Evolutionary conservation across 2,113 vertebrate genomes (phyloP).

Genomic region (Gnathonemus longibarbis): DNA sequence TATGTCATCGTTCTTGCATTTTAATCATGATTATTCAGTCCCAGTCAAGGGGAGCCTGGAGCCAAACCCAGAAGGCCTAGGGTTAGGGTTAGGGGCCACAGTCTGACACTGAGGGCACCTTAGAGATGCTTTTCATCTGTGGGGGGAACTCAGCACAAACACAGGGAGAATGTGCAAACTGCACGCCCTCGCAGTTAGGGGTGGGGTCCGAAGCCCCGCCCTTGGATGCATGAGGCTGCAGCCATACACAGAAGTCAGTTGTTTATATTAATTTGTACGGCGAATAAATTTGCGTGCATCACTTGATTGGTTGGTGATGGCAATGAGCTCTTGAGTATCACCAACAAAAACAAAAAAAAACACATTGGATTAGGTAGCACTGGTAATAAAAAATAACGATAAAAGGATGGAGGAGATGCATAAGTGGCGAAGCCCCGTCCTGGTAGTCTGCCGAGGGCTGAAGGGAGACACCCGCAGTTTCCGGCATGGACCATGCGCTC

Average conservation of each 20-base stretch:
- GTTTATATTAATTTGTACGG: not conserved
- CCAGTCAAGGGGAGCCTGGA: not conserved
- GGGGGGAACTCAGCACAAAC: not conserved
- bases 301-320: not conserved
- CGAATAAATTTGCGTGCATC: not conserved
- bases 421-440: not conserved
- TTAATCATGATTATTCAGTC: not conserved
- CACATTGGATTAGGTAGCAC: not conserved
- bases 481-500: not conserved
- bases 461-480: not conserved
- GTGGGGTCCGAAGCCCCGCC: not conserved
- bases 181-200: not conserved
- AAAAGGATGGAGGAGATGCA: not conserved
- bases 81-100: not conserved
- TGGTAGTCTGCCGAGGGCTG: not conserved
- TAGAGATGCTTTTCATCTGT: not conserved
- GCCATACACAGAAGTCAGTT: not conserved
- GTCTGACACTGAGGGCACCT: not conserved
- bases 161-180: not conserved
- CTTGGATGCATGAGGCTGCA: not conserved
- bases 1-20: not conserved
- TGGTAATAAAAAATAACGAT: not conserved
- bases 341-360: not conserved
- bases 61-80: not conserved
- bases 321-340: not conserved